phyloP scores from a whole-genome alignment of 1,140 invertebrate species.

The Papilio helenus region DNA sequence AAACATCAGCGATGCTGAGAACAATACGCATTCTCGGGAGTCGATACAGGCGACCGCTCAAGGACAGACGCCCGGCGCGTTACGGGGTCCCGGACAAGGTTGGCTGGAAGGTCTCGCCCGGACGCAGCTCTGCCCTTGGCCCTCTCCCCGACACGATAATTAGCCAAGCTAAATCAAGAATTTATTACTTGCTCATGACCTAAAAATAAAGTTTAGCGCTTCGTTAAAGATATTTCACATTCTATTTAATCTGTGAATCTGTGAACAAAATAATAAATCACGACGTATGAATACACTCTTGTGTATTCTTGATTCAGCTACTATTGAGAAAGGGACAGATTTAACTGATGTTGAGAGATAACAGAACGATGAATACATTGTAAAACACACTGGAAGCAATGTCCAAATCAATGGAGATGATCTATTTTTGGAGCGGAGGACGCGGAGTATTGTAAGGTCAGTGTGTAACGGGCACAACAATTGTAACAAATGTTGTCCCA shows the following conservation, averaged over 20 bases:
- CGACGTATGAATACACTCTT: neutral
- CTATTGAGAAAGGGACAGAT: neutral
- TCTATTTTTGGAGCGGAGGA: neutral
- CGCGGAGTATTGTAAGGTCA: neutral
- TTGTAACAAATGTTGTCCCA: conserved; percentile 30
- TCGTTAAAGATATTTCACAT: neutral
- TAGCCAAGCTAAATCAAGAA: conserved; percentile 10
- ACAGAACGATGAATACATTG: neutral
- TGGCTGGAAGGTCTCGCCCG: conserved; percentile 59
- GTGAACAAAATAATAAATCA: neutral
- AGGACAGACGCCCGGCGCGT: conserved; percentile 49
- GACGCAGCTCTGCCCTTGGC: conserved; percentile 59
- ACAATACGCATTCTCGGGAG: conserved; percentile 18
- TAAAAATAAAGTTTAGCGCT: neutral
- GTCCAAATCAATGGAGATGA: neutral
- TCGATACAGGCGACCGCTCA: conserved; percentile 44
- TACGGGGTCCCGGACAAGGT: conserved; percentile 54
- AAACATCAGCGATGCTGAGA: neutral
- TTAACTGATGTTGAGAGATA: neutral
- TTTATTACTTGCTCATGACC: neutral
- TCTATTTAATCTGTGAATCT: neutral
- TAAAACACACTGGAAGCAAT: too few relatives aligned
- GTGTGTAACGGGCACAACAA: conserved; percentile 16
- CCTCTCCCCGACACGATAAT: conserved; percentile 43
- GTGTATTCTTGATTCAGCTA: too few relatives aligned